Evolutionary conservation across 2,888 invertebrate genomes (phyloP).

Genomic region (Drosophila kanekoi): DNA sequence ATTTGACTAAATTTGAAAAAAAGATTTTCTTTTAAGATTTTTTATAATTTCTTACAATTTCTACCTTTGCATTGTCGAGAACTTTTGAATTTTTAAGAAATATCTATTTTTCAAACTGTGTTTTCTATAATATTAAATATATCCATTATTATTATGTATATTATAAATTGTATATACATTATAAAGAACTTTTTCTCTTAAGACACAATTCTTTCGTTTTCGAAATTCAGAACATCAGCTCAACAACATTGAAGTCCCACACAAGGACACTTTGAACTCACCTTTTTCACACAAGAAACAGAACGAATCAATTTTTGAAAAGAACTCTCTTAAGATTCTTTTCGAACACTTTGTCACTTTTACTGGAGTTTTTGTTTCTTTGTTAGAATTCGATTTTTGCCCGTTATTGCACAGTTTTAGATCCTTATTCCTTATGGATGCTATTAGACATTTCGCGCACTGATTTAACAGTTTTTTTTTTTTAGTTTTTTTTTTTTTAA

Average conservation of each 20-base stretch:
- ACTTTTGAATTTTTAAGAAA: neutral
- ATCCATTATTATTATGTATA: neutral
- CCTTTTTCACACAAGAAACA: constrained; percentile 72
- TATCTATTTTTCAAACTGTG: neutral
- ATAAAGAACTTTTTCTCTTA: neutral
- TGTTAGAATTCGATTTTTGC: constrained; percentile 39
- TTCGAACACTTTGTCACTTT: constrained; percentile 60
- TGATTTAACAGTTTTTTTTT: constrained; percentile 29
- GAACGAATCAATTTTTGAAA: constrained; percentile 40
- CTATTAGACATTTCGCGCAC: constrained; percentile 67
- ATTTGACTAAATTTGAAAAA: no score
- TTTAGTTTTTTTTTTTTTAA: constrained; percentile 41
- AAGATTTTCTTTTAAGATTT: no score
- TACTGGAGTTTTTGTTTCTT: constrained; percentile 51
- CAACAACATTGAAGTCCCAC: neutral
- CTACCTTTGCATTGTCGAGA: neutral
- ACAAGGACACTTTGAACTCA: constrained; percentile 63
- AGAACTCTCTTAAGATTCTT: constrained; percentile 44
- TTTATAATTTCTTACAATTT: no score
- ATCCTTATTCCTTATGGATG: constrained; percentile 59
- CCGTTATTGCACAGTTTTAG: constrained; percentile 55
- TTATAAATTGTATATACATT: neutral
- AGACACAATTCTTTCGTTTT: neutral
- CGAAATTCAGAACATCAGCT: neutral
- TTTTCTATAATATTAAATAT: no score